A percentile compares a stretch with the other conserved stretches of the same genome.
Conservation (phyloP, 2,888 invertebrate genomes). For the Eledona agricola region DNA sequence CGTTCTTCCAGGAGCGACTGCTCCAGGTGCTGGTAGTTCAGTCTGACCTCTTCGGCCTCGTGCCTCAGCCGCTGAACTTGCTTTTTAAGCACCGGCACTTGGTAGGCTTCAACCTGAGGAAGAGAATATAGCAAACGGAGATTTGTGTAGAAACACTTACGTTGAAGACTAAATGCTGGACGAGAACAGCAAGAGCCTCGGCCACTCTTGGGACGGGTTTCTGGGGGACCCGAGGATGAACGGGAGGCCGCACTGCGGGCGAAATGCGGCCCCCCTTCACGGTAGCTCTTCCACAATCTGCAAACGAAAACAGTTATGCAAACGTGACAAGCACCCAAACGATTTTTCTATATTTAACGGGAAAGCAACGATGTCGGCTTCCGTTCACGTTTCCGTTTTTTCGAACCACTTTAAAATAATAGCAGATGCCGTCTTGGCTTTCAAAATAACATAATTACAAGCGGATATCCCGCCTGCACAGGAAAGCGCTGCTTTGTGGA, state of each 20-base stretch:
- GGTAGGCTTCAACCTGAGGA: conserved; percentile 70
- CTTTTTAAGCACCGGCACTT: conserved; percentile 65
- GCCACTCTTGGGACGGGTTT: conserved; percentile 70
- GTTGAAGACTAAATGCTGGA: conserved; percentile 84
- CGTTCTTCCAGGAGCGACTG: conserved; percentile 61
- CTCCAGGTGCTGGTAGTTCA: conserved; percentile 61
- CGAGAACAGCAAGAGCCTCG: conserved; percentile 84
- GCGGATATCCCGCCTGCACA: conserved; percentile 41
- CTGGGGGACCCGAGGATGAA: conserved; percentile 46
- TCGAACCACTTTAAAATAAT: conserved; percentile 7
- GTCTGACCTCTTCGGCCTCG: conserved; percentile 62
- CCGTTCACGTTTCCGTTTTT: conserved; percentile 17
- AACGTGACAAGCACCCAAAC: conserved; percentile 1
- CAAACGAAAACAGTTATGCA: conserved; percentile 44
- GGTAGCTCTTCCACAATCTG: conserved; percentile 62
- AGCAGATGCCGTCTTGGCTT: conserved; percentile 13
- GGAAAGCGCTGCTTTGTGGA: conserved; percentile 35
- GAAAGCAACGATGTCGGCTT: conserved; percentile 11
- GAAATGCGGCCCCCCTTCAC: conserved; percentile 60
- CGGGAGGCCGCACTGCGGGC: conserved; percentile 56
- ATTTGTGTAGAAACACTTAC: conserved; percentile 63
- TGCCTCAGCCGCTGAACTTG: conserved; percentile 64
- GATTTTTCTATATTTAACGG: conserved; percentile 17
- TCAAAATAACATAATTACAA: conserved; percentile 41
- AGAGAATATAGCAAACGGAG: conserved; percentile 37